These are phyloP conservation scores for Holothuria scabra DNA, from an alignment of 53 echinoderm and acorn worm species.

Conservation along the genomic window DNA sequence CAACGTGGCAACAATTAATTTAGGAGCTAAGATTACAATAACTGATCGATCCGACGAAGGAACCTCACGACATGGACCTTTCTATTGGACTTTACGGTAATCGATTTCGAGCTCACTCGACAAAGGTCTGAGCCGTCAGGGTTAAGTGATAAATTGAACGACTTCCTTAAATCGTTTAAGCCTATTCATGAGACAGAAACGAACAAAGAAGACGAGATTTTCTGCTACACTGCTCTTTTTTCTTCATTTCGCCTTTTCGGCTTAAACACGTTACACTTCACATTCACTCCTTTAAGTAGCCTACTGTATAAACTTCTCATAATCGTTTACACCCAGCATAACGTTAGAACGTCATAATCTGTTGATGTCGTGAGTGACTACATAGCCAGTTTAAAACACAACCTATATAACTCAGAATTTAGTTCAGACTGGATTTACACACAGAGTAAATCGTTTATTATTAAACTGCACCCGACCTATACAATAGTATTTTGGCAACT, in stretches of 20 bases:
- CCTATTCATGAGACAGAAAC: neutral
- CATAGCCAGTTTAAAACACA: too few relatives aligned
- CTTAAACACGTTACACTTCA: neutral
- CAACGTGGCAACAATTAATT: slow-evolving; percentile 6
- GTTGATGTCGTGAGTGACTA: too few relatives aligned
- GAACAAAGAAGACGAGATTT: neutral
- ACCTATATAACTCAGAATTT: too few relatives aligned
- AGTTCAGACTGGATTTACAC: too few relatives aligned
- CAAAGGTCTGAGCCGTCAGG: neutral
- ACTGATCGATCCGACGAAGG: neutral
- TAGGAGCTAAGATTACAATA: slow-evolving; percentile 9
- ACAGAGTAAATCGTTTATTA: too few relatives aligned
- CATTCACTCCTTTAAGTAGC: too few relatives aligned
- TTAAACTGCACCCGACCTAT: too few relatives aligned
- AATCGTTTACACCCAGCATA: too few relatives aligned
- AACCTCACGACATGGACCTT: neutral
- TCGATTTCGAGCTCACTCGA: neutral
- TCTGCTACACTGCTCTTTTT: slow-evolving; percentile 22
- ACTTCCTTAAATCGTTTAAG: slow-evolving; percentile 10
- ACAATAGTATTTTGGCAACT: too few relatives aligned
- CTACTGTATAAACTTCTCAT: too few relatives aligned
- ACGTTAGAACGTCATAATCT: too few relatives aligned
- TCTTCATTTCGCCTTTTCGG: neutral
- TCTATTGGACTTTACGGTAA: neutral
- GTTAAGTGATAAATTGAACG: slow-evolving; percentile 30